These are phyloP conservation scores for Psettodes erumei DNA, from an alignment of 2,113 vertebrate species.

Conservation along the genomic window DNA sequence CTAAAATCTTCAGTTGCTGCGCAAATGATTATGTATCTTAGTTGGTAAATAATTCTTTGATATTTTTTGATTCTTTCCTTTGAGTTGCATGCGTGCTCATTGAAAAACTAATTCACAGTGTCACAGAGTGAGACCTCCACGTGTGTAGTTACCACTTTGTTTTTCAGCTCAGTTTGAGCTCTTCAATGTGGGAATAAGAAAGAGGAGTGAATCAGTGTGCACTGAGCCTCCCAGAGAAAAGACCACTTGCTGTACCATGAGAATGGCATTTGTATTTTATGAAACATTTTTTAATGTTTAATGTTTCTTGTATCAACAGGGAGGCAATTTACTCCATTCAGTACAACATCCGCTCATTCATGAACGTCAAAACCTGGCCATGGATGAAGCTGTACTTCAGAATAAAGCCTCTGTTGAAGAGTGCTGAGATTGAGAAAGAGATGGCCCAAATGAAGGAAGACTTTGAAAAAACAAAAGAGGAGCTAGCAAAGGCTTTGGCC, in stretches of 20 bases:
- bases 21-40: no score
- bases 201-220: no score
- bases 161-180: neutral
- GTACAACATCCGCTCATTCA: slow-evolving; percentile 89
- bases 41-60: no score
- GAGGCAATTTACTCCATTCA: slow-evolving; percentile 85
- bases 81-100: slow-evolving; percentile 78
- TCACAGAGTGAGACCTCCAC: neutral
- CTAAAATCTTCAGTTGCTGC: neutral
- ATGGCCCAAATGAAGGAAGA: slow-evolving; percentile 85
- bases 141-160: neutral
- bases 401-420: slow-evolving; percentile 86
- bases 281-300: neutral
- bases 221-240: neutral
- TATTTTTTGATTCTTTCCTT: neutral
- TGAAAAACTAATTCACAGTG: neutral
- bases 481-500: slow-evolving; percentile 84
- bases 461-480: slow-evolving; percentile 90
- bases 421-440: slow-evolving; percentile 85
- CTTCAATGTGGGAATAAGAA: no score
- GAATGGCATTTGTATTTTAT: neutral
- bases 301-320: slow-evolving; percentile 56
- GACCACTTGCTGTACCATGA: no score
- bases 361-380: slow-evolving; percentile 88
- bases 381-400: slow-evolving; percentile 87